Evolutionary conservation across 1,140 invertebrate species (phyloP), one percentile per base, ranked within the genome.

Genomic region (Panagrolaimus sp.): DNA sequence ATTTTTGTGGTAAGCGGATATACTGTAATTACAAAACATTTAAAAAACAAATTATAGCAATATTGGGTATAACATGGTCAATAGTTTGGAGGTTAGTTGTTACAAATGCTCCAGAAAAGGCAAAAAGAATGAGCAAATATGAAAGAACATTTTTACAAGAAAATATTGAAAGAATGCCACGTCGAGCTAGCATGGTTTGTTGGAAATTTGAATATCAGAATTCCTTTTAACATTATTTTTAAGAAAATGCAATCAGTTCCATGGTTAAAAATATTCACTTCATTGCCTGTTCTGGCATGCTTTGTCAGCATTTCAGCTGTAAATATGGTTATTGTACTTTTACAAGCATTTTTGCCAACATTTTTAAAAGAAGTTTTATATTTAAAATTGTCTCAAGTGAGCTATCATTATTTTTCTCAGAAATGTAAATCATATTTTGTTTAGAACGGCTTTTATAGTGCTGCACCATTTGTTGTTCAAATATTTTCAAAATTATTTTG

Each of bases 401-500:
- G 51, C 16, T 57, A 25, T n/a, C 3, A 57, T 25, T 25, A 20
- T 57, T 13, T 57, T 20, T 57, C 11, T 27, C n/a, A 16, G 27
- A n/a, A n/a, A n/a, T n/a, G n/a, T n/a, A n/a, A n/a, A n/a, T 20
- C 51, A 57, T 14, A 57, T 57, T 20, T 57, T 25, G 11, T 43
- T 63, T 16, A 63, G 27, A 63, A 63, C 16, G 62, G 62, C 9
- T 20, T 63, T 63, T 63, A 63, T 43, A 63, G 62, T 13, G 62
- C 62, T 0, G 42, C 27, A 9, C 62, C 62, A 8, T 43, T 23
- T 43, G 5, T 63, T 43, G 16, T 63, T 63, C 62, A 63, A 63
- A 42, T 63, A 16, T 5, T 63, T 20, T n/a, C 62, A 31, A 63
- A 63, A 43, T 9, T 63, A 4, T 20, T 63, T 13, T 63, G 42